Evolutionary conservation across 1,140 invertebrate genomes (phyloP).

Genomic region (Amyelois transitella): DNA sequence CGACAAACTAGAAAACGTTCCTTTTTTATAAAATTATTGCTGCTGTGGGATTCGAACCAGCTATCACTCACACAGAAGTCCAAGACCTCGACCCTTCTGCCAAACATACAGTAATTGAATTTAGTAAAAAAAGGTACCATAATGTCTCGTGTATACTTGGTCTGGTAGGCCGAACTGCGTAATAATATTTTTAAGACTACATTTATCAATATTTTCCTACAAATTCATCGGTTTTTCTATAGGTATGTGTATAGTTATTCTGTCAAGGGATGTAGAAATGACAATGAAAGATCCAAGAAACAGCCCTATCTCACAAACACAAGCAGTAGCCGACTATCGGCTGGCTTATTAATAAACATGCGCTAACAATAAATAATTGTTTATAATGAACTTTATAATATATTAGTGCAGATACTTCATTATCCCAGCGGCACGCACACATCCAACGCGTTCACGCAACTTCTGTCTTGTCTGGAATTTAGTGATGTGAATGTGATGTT

Average conservation of each 20-base stretch:
- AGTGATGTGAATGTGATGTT: slow-evolving; percentile 16
- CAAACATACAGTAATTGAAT: too few relatives aligned
- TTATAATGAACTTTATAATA: slow-evolving; percentile 75
- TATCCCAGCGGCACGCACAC: slow-evolving; percentile 58
- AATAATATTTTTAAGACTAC: too few relatives aligned
- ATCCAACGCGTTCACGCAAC: slow-evolving; percentile 34
- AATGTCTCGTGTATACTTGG: too few relatives aligned
- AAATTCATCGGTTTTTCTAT: too few relatives aligned
- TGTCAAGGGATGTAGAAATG: background rate
- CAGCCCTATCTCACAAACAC: slow-evolving; percentile 47
- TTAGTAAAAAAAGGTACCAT: too few relatives aligned
- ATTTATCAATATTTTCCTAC: too few relatives aligned
- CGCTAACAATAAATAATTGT: slow-evolving; percentile 74
- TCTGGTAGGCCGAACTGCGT: too few relatives aligned
- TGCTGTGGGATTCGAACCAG: too few relatives aligned
- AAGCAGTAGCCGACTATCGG: slow-evolving; percentile 57
- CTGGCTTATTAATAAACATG: slow-evolving; percentile 72
- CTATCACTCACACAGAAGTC: too few relatives aligned
- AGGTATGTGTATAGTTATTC: background rate
- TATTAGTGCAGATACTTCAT: slow-evolving; percentile 72
- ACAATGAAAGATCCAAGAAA: background rate
- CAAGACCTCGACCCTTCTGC: too few relatives aligned
- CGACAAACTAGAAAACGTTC: too few relatives aligned
- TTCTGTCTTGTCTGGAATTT: slow-evolving; percentile 12
- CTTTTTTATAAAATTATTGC: too few relatives aligned